phyloP scores from a whole-genome alignment of 2,113 vertebrate genomes.

The Halcyon senegalensis region DNA sequence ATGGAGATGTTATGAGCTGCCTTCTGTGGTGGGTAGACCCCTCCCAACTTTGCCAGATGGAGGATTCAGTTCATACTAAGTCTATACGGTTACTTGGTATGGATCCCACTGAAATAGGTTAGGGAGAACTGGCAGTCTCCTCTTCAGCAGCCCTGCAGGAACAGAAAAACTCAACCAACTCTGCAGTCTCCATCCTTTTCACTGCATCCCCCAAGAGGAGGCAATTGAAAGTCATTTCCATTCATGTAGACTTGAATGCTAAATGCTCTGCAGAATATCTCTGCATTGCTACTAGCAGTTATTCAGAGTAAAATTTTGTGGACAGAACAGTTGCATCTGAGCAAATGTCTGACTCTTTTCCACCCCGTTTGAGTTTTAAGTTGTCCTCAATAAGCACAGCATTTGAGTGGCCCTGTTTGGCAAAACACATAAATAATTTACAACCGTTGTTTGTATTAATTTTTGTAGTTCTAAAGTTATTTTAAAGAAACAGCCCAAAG shows the following conservation, averaged over 20 bases:
- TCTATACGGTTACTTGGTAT: not conserved
- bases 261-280: not conserved
- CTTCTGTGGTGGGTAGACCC: not conserved
- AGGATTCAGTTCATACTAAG: not conserved
- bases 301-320: not conserved
- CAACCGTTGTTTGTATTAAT: not conserved
- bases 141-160: not conserved
- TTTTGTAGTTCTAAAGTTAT: constrained; percentile 22
- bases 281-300: not conserved
- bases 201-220: not conserved
- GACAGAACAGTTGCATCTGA: not conserved
- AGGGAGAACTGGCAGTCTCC: not conserved
- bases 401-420: not conserved
- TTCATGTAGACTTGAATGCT: not conserved
- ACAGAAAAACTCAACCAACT: not conserved
- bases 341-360: not conserved
- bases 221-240: not conserved
- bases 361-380: not conserved
- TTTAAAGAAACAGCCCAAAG: constrained; percentile 22
- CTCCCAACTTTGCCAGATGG: not conserved
- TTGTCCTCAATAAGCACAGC: not conserved
- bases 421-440: constrained; percentile 18
- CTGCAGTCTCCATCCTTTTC: not conserved
- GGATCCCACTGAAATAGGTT: not conserved
- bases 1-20: not conserved